Percentiles rank a stretch among this genome's conserved stretches.
Conservation (phyloP, 2,888 invertebrate genomes). For the Pristionchus arcanus region DNA sequence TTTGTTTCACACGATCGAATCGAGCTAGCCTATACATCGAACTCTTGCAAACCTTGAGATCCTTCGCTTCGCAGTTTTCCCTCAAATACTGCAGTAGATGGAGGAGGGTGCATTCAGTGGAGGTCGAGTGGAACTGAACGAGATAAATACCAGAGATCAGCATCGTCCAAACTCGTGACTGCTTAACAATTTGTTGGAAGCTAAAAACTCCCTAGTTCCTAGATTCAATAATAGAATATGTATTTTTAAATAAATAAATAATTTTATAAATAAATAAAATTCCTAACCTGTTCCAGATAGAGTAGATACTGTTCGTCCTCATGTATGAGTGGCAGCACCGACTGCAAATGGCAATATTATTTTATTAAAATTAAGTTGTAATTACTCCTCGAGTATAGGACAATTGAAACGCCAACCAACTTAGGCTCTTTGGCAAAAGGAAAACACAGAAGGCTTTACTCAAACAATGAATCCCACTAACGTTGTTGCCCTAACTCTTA, state of each 20-base stretch:
- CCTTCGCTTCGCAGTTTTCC: neutral
- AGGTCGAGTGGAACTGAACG: neutral
- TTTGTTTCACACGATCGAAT: neutral
- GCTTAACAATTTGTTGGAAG: neutral
- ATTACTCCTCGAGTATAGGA: no score
- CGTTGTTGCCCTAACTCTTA: neutral
- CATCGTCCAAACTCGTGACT: no score
- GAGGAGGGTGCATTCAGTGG: slow-evolving; percentile 16
- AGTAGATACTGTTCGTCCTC: slow-evolving; percentile 65
- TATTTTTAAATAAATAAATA: neutral
- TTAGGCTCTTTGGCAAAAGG: no score
- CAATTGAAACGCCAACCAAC: no score
- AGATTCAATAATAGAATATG: no score
- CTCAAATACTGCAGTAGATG: slow-evolving; percentile 25
- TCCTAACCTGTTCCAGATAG: slow-evolving; percentile 57
- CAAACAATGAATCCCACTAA: no score
- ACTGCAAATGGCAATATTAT: neutral
- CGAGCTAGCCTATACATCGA: no score
- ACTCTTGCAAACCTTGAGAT: neutral
- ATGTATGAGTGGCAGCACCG: slow-evolving; percentile 62
- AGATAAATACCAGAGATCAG: no score
- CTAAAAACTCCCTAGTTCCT: neutral
- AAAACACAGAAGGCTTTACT: no score
- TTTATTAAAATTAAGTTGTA: no score
- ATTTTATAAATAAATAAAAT: neutral